phyloP scores from a whole-genome alignment of 2,113 vertebrate species.

The Sander lucioperca region DNA sequence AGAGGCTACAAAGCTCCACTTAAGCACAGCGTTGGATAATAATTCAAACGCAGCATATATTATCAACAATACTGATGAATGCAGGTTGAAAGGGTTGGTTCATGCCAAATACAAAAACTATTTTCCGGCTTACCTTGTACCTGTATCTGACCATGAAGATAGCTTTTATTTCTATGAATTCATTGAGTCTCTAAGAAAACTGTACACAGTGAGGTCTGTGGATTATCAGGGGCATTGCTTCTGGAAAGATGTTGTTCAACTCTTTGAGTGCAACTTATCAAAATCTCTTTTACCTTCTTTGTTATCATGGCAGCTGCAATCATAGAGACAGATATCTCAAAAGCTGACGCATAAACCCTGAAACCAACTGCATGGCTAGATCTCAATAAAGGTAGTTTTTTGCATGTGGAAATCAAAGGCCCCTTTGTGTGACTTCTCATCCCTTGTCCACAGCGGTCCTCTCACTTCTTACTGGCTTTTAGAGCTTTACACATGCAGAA shows the following conservation, averaged over 20 bases:
- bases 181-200: neutral
- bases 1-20: neutral
- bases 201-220: neutral
- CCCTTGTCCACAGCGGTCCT: conserved; percentile 10
- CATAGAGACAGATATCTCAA: conserved; percentile 34
- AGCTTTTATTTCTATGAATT: neutral
- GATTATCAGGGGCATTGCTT: conserved; percentile 24
- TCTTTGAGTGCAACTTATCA: conserved; percentile 18
- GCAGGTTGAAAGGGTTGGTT: neutral
- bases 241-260: neutral
- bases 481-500: conserved; percentile 43
- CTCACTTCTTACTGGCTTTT: conserved; percentile 42
- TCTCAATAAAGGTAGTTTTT: neutral
- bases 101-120: neutral
- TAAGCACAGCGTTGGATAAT: neutral
- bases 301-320: conserved; percentile 11
- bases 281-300: conserved; percentile 33
- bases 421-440: conserved; percentile 20
- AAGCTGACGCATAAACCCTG: conserved; percentile 2
- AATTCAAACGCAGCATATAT: neutral
- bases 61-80: neutral
- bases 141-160: neutral
- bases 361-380: conserved; percentile 15
- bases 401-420: conserved; percentile 9
- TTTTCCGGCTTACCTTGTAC: neutral